Evolutionary conservation across 2,113 vertebrate species (phyloP), one percentile per base, ranked within the genome.

Genomic region (Elaphurus davidianus): DNA sequence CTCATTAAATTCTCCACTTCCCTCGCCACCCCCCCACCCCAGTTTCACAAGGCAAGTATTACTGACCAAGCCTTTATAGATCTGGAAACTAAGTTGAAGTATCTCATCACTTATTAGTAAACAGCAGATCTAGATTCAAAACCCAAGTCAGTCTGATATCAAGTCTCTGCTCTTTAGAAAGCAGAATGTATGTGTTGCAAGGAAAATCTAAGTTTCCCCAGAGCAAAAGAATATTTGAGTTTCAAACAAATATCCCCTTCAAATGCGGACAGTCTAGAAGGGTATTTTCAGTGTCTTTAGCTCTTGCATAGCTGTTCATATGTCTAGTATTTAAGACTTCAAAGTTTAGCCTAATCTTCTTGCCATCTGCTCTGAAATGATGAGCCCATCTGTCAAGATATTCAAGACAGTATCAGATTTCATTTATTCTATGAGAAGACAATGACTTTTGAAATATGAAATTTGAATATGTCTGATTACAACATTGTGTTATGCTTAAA

Each of bases 321-420:
- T 97, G 95, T 98, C 97, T 96, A 97, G 85, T 94, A 78, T 93
- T 98, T 98, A 98, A 98, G 97, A 98, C 98, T 98, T 96, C 94
- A 97, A 90, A 98, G 92, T 98, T 98, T 96, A 98, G 82, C 92
- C 97, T 98, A 96, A 97, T 98, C 98, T 97, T 96, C 50, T 87
- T 97, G 47, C 98, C 97, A 98, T 98, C 98, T 99, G 98, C 93
- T 97, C 97, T 86, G 88, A 98, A 97, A 94, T 92, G 94, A 90
- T 96, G 71, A 97, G 91, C 78, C 96, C 91, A 90, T 98, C 98
- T 99, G 98, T 97, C 97, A 97, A 96, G 98, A 98, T 96, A 98
- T 98, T 98, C 98, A 96, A 60, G 90, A 98, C 78, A 95, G 96
- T 97, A 97, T 98, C 96, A 98, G 96, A 96, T 97, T 96, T 94